Evolutionary conservation across 2,888 invertebrate genomes (phyloP), one percentile per base, ranked within the genome.

Genomic region (Stenodera caucasica): DNA sequence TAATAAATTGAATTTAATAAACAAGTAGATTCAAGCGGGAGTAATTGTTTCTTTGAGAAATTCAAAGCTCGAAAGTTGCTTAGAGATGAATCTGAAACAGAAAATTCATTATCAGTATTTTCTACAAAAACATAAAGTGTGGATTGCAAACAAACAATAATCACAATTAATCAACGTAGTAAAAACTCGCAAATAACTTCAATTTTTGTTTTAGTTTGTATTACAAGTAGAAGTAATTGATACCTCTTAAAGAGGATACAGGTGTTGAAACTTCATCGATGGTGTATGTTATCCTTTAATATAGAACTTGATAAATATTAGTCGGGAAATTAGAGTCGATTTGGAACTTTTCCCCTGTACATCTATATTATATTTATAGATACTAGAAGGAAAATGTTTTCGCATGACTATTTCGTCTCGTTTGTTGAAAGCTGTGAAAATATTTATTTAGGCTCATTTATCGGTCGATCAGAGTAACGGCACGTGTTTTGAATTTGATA

Each of bases 361-460:
- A 2, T 15, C 15, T 37, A 9, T 37, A 15, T 37, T 45, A 11
- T 1, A 45, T 21, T n/a, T n/a, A n/a, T n/a, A n/a, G n/a, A n/a
- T n/a, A n/a, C n/a, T n/a, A n/a, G n/a, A n/a, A n/a, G n/a, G n/a
- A n/a, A n/a, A 21, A 21, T 15, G 45, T 45, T 45, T 37, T 6
- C 2, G 7, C 15, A 3, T 18, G 18, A 21, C 5, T 18, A 12
- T 12, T 21, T 18, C 40, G 18, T 3, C 9, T 21, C 18, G 2
- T 21, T 21, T 12, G 21, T 21, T 21, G 45, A 45, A 21, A 45
- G 15, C 21, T 51, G 26, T 15, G 30, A 49, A 61, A 57, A 57
- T 61, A 61, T 61, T 61, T 57, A 54, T 57, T 57, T 61, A 61
- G 53, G 61, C 57, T 61, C 57, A 57, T 40, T 61, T 57, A 53